A percentile compares a stretch with the other conserved stretches of the same genome.
Conservation (phyloP, 2,113 vertebrate species). For the Cinclus cinclus region DNA sequence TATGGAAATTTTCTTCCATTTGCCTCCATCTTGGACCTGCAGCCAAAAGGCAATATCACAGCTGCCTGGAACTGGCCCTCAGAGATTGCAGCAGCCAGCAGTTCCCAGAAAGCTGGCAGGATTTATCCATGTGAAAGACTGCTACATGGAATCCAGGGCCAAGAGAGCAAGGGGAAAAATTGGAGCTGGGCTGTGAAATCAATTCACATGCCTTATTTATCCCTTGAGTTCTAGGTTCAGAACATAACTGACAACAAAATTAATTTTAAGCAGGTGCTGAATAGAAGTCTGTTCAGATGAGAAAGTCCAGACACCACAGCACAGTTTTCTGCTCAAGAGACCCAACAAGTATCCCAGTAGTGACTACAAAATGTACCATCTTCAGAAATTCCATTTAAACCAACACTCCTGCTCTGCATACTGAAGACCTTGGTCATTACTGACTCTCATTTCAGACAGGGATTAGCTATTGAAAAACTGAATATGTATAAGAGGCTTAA, state of each 20-base stretch:
- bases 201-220: not conserved
- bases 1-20: not conserved
- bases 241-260: not conserved
- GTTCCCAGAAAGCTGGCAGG: not conserved
- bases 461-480: not conserved
- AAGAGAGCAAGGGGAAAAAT: not conserved
- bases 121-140: not conserved
- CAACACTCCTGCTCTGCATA: not conserved
- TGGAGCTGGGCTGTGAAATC: not conserved
- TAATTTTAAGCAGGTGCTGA: constrained; percentile 7
- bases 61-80: not conserved
- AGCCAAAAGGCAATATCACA: not conserved
- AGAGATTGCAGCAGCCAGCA: not conserved
- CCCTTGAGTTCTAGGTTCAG: not conserved
- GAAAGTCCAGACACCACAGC: not conserved
- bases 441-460: not conserved
- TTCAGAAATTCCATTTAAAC: not conserved
- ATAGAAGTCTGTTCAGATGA: not conserved
- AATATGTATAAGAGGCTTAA: not conserved
- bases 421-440: not conserved
- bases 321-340: not conserved
- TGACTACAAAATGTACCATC: not conserved
- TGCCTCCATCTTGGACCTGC: not conserved
- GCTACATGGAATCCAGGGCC: not conserved
- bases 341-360: not conserved